Base-by-base conservation (phyloP, 2,888 invertebrate species). In the Tenthredo livida region DNA sequence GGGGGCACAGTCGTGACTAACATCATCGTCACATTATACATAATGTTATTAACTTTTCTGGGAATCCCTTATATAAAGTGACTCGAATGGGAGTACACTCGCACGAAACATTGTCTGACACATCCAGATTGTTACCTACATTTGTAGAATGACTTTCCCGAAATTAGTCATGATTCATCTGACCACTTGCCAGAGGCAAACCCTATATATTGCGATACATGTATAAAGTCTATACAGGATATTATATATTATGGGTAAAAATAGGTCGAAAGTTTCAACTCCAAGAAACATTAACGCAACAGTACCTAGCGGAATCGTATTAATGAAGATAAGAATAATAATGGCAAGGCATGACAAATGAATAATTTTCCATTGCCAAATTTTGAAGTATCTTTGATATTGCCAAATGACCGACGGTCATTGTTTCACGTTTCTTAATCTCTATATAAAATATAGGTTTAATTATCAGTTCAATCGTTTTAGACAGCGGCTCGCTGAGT, bases 161-260 rank as follows among this genome's bases (percentile, higher is more conserved):
- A 77, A 77, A 77, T 77, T 54, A 40, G 29, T 77, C 17, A 10
- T 77, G 77, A 77, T 77, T 54, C 77, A 77, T 54, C 54, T 33
- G 29, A 29, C 29, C 6, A 77, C 0, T 77, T 50, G 54, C 47
- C 50, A 77, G 33, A 40, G 73, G 73, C 73, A 21, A 12, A 25
- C 15, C 43, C 40, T 12, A 40, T 67, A 15, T 61, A 33, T 33
- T 67, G 15, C 25, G 17, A 25, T 17, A 2, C 2, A 47, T 47
- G 47, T 47, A 43, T 43, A n/a, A 73, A 43, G n/a, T 73, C 43
- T n/a, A n/a, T n/a, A 2, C 72, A 73, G 43, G 72, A 43, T 29
- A 67, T 67, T 37, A 29, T 70, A 70, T 17, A 37, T 9, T 3
- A 70, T 25, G 70, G 37, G 21, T 12, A 73, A 43, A 73, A 73